Evolutionary conservation across 2,113 vertebrate species (phyloP), one percentile per base, ranked within the genome.

Genomic region (Boulengeromyrus knoepffleri): DNA sequence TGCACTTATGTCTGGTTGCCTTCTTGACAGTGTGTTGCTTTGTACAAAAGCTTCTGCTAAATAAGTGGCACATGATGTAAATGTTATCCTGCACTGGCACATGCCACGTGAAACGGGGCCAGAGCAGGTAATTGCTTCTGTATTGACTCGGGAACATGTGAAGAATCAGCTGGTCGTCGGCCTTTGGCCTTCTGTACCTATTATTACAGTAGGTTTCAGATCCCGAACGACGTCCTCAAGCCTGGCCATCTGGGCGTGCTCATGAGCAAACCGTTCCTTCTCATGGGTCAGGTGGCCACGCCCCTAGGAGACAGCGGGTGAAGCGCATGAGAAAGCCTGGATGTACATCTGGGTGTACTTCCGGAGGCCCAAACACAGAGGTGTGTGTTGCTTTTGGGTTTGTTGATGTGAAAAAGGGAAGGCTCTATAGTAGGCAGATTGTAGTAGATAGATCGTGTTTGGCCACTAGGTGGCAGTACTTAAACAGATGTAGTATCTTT

Each of bases 141-240:
- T 49, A 19, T 42, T 42, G 74, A 80, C 31, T 42, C 5, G 3
- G 36, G 74, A 42, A 80, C 13, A 12, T 7, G 70, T 17, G 70
- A 39, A 77, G 15, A 7, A 42, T 39, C 74, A 80, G 17, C 36
- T 9, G n/a, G 85, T 53, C 4, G 49, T 19, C 3, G 27, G 0
- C 42, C 42, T 49, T 21, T 27, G 42, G 83, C 27, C 49, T 39
- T 87, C 5, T 53, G 95, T 96, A 99, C 99, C 99, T 94, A 99
- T 99, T 89, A 99, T 96, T 19, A 95, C 98, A 0, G 97, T 97
- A 0, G 99, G 99, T 92, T 97, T 99, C 92, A 99, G 93, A 46
- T 97, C 93, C 92, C 80, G 94, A 77, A 99, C 96, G 86, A 97
- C 95, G 42, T 98, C 97, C 94, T 96, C 97, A 88, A 99, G 94